Evolutionary conservation across 2,888 invertebrate species (phyloP).

Genomic region (Heliothis peltigera): DNA sequence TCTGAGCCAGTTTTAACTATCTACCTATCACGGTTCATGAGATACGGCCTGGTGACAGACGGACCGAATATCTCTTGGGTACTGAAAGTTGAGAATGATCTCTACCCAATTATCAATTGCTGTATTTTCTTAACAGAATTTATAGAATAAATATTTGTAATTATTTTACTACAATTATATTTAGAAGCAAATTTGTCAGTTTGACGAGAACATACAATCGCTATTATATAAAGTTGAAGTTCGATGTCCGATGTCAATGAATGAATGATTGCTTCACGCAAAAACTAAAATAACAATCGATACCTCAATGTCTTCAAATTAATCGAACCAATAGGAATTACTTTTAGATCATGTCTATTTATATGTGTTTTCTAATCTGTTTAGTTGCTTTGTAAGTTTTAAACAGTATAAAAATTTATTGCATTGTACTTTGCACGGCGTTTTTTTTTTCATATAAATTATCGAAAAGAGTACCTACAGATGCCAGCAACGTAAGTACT

Average conservation of each 20-base stretch:
- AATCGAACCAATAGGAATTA: not conserved
- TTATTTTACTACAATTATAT: too few relatives aligned
- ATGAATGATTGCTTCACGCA: not conserved
- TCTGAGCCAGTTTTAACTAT: too few relatives aligned
- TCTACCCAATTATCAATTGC: too few relatives aligned
- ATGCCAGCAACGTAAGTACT: too few relatives aligned
- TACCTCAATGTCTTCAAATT: constrained; percentile 4
- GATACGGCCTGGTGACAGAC: too few relatives aligned
- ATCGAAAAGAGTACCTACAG: not conserved
- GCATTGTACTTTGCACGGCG: not conserved
- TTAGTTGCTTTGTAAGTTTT: not conserved
- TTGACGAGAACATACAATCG: not conserved
- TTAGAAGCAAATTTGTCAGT: not conserved
- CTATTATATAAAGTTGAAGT: not conserved
- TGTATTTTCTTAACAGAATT: too few relatives aligned
- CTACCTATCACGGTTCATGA: too few relatives aligned
- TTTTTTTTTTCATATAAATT: not conserved
- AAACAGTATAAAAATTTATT: not conserved
- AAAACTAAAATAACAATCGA: constrained; percentile 2
- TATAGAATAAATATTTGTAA: too few relatives aligned
- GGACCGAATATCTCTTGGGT: too few relatives aligned
- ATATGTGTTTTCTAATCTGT: not conserved
- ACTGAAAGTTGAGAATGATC: too few relatives aligned
- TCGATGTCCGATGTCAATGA: constrained; percentile 7
- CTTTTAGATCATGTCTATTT: constrained; percentile 7